Evolutionary conservation across 1,140 invertebrate species (phyloP).

Genomic region (Bombus waltoni): DNA sequence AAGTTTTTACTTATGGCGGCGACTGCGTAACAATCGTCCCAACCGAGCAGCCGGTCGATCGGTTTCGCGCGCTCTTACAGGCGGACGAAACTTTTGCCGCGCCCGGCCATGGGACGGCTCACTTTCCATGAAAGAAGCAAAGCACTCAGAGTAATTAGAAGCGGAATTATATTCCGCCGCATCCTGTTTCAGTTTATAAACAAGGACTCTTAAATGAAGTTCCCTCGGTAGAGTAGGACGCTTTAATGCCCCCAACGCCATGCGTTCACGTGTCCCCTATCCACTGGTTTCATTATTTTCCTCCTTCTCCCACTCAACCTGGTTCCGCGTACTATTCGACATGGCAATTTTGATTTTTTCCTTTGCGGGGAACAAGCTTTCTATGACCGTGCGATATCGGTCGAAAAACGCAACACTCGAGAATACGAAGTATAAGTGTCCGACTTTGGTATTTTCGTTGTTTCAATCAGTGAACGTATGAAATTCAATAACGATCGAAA

Average conservation of each 20-base stretch:
- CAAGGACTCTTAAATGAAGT: slow-evolving; percentile 80
- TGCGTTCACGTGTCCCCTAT: slow-evolving; percentile 59
- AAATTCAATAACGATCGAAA: too few relatives aligned
- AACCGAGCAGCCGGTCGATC: slow-evolving; percentile 32
- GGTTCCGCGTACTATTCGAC: background rate
- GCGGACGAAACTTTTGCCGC: slow-evolving; percentile 49
- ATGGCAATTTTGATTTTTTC: slow-evolving; percentile 14
- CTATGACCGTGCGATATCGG: background rate
- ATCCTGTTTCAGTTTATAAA: slow-evolving; percentile 81
- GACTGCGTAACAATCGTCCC: slow-evolving; percentile 69
- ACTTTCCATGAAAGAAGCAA: slow-evolving; percentile 76
- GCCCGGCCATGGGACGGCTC: slow-evolving; percentile 41
- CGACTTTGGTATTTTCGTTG: too few relatives aligned
- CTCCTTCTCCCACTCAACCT: background rate
- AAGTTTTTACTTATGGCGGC: slow-evolving; percentile 73
- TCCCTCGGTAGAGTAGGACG: slow-evolving; percentile 58
- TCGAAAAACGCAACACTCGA: too few relatives aligned
- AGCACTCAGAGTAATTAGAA: slow-evolving; percentile 80
- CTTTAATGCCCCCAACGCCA: slow-evolving; percentile 66
- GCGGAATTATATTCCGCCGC: slow-evolving; percentile 77
- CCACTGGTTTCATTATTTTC: background rate
- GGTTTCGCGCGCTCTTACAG: slow-evolving; percentile 42
- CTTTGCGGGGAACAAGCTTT: background rate
- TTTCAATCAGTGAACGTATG: too few relatives aligned
- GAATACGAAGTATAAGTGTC: too few relatives aligned